Evolutionary conservation across 2,113 vertebrate species (phyloP).

Genomic region (Equus przewalskii): DNA sequence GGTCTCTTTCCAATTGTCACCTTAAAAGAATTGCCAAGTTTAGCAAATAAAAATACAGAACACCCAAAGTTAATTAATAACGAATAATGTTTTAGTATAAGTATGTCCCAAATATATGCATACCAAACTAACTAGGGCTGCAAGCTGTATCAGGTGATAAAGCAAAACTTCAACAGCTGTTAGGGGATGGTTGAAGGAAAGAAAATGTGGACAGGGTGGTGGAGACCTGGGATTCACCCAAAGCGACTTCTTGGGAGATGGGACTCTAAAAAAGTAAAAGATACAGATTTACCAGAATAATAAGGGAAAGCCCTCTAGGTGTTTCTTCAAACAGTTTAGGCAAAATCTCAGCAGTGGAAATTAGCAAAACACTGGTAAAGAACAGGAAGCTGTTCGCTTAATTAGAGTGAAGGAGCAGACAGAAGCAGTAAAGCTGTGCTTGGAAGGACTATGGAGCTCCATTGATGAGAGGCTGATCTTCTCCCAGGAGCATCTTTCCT

Average conservation of each 20-base stretch:
- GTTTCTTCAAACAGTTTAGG: background rate
- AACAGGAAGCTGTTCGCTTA: background rate
- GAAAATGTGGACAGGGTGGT: background rate
- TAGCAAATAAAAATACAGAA: constrained; percentile 37
- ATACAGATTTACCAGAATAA: background rate
- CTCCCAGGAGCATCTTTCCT: background rate
- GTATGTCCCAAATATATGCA: background rate
- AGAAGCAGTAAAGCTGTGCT: background rate
- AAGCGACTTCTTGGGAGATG: background rate
- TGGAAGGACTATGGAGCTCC: background rate
- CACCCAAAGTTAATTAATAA: background rate
- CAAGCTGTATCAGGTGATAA: background rate
- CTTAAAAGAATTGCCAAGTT: background rate
- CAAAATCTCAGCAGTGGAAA: background rate
- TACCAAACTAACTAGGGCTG: background rate
- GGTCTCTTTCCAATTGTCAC: background rate
- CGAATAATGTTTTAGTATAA: background rate
- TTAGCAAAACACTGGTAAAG: background rate
- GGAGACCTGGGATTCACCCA: background rate
- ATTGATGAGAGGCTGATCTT: background rate
- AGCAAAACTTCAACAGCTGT: background rate
- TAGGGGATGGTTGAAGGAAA: background rate
- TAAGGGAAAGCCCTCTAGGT: background rate
- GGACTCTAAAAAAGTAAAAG: background rate
- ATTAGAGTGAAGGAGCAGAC: background rate